Conservation (phyloP, 1,140 invertebrate species). For the Limonius californicus region DNA sequence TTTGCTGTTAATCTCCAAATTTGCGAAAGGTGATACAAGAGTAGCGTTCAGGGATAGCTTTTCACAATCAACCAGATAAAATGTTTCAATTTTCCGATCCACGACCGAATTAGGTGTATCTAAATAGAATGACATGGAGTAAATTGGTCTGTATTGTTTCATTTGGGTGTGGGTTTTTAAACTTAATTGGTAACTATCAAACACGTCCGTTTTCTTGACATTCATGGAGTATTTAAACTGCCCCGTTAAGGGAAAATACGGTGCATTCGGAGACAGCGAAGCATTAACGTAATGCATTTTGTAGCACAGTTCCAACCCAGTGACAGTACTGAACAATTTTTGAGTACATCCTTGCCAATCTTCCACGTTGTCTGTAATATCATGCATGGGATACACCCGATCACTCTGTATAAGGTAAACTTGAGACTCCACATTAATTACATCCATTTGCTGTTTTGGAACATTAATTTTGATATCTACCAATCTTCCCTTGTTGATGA, state of each 20-base stretch:
- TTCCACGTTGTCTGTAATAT: conserved; percentile 11
- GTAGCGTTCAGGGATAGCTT: background rate
- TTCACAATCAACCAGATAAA: background rate
- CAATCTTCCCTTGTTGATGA: conserved; percentile 53
- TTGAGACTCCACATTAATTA: conserved; percentile 46
- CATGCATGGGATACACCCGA: background rate
- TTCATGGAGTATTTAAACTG: conserved; percentile 23
- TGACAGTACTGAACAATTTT: conserved; percentile 47
- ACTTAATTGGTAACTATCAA: conserved; percentile 21
- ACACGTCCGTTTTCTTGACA: conserved; percentile 22
- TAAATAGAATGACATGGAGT: conserved; percentile 18
- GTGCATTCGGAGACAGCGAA: conserved; percentile 47
- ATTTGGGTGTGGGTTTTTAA: conserved; percentile 3
- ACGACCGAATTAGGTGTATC: conserved; percentile 25
- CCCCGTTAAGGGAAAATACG: conserved; percentile 60
- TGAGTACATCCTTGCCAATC: conserved; percentile 20
- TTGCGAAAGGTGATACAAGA: conserved; percentile 17
- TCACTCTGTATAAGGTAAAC: conserved; percentile 18
- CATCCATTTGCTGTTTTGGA: conserved; percentile 63
- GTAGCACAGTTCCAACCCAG: conserved; percentile 63
- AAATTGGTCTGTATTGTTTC: background rate
- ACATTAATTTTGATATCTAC: conserved; percentile 57
- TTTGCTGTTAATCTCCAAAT: conserved; percentile 17
- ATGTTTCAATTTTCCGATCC: conserved; percentile 22
- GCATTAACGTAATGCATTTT: conserved; percentile 57